phyloP scores from a whole-genome alignment of 2,113 vertebrate genomes.

The Campylorhamphus procurvoides region DNA sequence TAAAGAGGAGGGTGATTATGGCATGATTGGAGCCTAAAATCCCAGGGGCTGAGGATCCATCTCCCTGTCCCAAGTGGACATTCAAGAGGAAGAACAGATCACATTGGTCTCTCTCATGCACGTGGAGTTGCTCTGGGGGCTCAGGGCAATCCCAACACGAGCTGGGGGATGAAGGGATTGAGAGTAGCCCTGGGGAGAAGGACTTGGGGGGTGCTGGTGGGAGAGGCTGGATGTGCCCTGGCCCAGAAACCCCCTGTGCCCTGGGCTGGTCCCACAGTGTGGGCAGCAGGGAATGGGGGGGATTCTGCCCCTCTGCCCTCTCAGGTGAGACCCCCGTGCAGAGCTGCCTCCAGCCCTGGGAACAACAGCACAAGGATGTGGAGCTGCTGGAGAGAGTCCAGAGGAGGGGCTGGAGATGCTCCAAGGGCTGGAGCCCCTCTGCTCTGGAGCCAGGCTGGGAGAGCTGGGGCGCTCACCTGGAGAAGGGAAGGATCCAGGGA shows the following conservation, averaged over 20 bases:
- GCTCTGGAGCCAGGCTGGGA: neutral
- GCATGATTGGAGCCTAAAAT: neutral
- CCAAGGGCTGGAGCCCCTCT: neutral
- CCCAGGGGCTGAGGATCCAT: neutral
- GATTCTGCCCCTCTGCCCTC: neutral
- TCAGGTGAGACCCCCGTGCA: neutral
- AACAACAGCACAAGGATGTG: neutral
- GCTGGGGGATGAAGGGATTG: neutral
- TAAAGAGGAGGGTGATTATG: neutral
- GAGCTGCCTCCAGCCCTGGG: neutral
- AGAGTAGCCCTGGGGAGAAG: neutral
- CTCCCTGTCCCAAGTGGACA: neutral
- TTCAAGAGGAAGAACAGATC: neutral
- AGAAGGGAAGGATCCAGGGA: neutral
- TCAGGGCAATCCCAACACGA: neutral
- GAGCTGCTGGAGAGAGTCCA: neutral
- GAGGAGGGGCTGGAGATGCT: neutral
- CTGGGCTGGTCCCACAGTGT: neutral
- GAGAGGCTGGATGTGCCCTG: neutral
- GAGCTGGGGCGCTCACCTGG: neutral
- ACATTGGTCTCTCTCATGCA: neutral
- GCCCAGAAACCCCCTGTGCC: too few species aligned
- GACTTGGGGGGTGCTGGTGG: neutral
- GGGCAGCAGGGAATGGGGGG: neutral
- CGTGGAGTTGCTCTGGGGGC: rapidly evolving